Base-by-base conservation (phyloP, 2,113 vertebrate genomes). In the Prionailurus bengalensis region DNA sequence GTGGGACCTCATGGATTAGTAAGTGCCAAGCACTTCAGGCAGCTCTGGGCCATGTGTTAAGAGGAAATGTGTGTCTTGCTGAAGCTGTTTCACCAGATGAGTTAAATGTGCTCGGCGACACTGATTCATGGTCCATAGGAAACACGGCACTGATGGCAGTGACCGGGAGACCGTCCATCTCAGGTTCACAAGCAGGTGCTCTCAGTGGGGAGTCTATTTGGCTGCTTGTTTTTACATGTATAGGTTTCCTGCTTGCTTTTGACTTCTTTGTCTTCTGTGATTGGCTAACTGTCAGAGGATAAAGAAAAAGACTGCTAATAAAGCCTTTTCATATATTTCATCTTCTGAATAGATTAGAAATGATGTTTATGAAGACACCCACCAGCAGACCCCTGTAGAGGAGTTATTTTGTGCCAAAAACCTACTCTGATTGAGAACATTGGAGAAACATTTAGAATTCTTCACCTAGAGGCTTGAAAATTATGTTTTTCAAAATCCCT, bases 211-310 rank as follows among this genome's bases (percentile, higher is more conserved):
- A 83, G 6, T 33, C 98, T 45, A 63, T 82, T 82, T 70, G 27
- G 81, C 70, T 85, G 5, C 11, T 96, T 97, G 84, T 65, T n/a
- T 4, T 85, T 92, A 29, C 0, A 3, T 23, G 78, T 53, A 6
- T 66, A 73, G 10, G 27, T 79, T 97, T 96, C 48, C 93, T 94
- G 4, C 74, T 94, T 97, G 78, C 53, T 88, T 97, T 96, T 55
- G 1, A 63, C 73, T 66, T n/a, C 61, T 93, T 76, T 91, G 71
- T 14, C 23, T 97, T 94, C 88, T 51, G 19, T 79, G 71, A 96
- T 31, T 96, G 51, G 78, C 11, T 95, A 81, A 3, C 13, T 83
- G 11, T 25, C 29, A 31, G 42, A 84, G 45, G 55, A 96, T 42
- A 80, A 83, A 74, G 89, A 70, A 86, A 93, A 85, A 42, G 1